Base-by-base conservation (phyloP, 2,888 invertebrate genomes). In the Scaptomyza reducta region DNA sequence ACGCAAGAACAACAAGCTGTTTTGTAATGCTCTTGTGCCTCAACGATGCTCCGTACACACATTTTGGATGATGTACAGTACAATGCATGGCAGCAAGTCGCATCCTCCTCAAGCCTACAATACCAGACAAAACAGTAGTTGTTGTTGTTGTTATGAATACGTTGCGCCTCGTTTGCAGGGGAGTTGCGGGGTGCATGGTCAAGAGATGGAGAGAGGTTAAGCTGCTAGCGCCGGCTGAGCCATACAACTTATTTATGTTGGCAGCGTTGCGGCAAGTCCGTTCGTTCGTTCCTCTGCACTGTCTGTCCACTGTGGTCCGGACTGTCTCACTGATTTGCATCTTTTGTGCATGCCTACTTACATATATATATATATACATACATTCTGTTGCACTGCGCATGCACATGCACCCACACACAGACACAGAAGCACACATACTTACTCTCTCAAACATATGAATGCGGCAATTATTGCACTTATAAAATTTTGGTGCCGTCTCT, bases 391-490 rank as follows among this genome's bases (percentile, higher is more conserved):
- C 46, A 53, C 29, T 58, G 45, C 59, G 59, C 54, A 60, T 55
- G 46, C 61, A 42, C n/a, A 22, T 35, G 35, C 45, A 53, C 31
- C 6, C 54, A 53, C 18, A 27, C 60, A 42, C 27, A 56, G 27
- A 11, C 27, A 6, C 29, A 29, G 9, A 16, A 11, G 6, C 45
- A 42, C n/a, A 31, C 46, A 29, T 13, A 31, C 42, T 22, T 22
- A 31, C 29, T 40, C 31, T 29, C 51, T 7, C 50, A 51, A 55
- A 27, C 47, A 60, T 45, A 38, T 63, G 58, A 70, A 61, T 62
- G 71, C 57, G 58, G 80, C 85, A 88, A 87, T 87, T 87, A 88
- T 84, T 78, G 76, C 73, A 77, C 81, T 86, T 84, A 83, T 84
- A 76, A 76, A 79, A 84, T 77, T 77, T 64, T 55, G 62, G 56